Base-by-base conservation (phyloP, 2,113 vertebrate genomes). In the Menidia beryllina region DNA sequence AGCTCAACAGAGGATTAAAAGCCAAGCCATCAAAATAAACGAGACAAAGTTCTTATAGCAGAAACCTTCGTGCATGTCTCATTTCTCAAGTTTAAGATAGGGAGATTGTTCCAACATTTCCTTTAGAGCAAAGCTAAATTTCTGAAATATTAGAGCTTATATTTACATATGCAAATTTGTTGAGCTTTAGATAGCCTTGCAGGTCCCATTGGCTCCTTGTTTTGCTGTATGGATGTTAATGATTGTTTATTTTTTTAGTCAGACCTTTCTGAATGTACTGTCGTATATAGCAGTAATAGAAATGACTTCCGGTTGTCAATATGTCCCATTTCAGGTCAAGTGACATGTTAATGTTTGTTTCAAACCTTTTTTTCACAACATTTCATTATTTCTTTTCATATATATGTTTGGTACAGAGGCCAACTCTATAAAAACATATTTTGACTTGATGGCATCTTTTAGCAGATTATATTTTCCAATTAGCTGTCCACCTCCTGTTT, bases 1-100 rank as follows among this genome's bases (percentile, higher is more conserved):
- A 36, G 48, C 39, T 64, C 64, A 81, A 50, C 58, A 75, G 48
- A 59, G 55, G 27, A 83, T 75, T 57, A 67, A 75, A 87, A 81
- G 59, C 61, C 59, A 9, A 48, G 27, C 58, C 13, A 54, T 83
- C 53, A 77, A 47, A 79, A 80, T 82, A 72, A 85, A 85, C 77
- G 53, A 83, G 70, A 81, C 57, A 67, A 67, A 75, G 72, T 55
- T 47, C 25, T 78, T 68, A 25, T 3, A 61, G 20, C 34, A 15
- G 20, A 58, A 53, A 64, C 50, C 67, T 77, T 36, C 49, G 79
- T 73, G 50, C 49, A 76, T 76, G 47, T 25, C 47, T 70, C 47
- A 53, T 48, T 39, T 66, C 34, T 24, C 14, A 36, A 24, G 30
- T 25, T 34, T 34, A 34, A 34, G 2, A 34, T 34, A 34, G 30